A percentile compares a stretch with the other conserved stretches of the same genome.
Evolutionary conservation across 1,140 invertebrate genomes (phyloP).

Genomic region (Diorhabda elongata): DNA sequence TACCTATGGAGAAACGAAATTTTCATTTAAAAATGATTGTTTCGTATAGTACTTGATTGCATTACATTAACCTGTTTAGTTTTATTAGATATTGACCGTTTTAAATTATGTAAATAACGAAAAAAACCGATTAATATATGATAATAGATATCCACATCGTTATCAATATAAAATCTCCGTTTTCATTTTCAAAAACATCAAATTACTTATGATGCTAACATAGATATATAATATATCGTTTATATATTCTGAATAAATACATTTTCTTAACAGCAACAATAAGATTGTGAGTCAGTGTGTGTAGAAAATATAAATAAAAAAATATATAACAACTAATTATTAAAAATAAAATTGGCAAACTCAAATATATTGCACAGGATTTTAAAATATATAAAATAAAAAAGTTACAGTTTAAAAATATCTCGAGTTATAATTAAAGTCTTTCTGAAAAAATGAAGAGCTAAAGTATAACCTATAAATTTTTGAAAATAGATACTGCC

Average conservation of each 20-base stretch:
- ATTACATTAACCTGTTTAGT: constrained; percentile 18
- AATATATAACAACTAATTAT: neutral
- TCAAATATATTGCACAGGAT: no score
- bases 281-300: neutral
- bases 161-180: neutral
- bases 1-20: constrained; percentile 10
- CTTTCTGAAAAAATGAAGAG: no score
- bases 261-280: constrained; percentile 15
- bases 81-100: constrained; percentile 19
- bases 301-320: neutral
- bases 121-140: neutral
- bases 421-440: no score
- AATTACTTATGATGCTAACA: constrained; percentile 10
- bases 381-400: no score
- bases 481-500: no score
- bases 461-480: no score
- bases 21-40: constrained; percentile 22
- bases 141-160: neutral
- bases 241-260: constrained; percentile 9
- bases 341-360: no score
- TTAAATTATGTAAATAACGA: neutral
- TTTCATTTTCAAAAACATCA: neutral
- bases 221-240: constrained; percentile 6
- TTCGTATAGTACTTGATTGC: constrained; percentile 19
- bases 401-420: no score